Evolutionary conservation across 2,113 vertebrate species (phyloP), one percentile per base, ranked within the genome.

Genomic region (Neodontobutis hainanensis): DNA sequence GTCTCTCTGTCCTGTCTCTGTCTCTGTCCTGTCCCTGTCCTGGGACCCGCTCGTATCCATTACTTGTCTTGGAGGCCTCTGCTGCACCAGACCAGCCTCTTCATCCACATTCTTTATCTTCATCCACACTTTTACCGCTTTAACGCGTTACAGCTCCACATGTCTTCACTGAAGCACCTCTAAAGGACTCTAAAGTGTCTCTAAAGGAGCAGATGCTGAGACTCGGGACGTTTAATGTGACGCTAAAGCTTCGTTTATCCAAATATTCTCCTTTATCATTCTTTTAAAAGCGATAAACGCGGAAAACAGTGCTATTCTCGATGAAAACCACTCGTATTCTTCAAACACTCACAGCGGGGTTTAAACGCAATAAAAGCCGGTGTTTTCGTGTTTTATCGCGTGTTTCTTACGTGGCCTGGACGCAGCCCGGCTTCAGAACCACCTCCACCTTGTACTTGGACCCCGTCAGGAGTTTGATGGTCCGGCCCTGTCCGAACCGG

Each of bases 371-470:
- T 27, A 27, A 27, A 27, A 27, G 19, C 19, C 19, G 19, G 12
- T 32, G 11, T 36, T 35, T 8, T n/a, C 2, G 10, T 6, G 4
- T 32, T 46, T 46, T 1, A 27, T 0, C 6, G 14, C 1, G 9
- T 8, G 12, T 2, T 34, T 91, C 96, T 96, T 94, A 99, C 97
- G 89, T 93, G 82, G 95, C 95, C 80, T 94, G 91, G 16, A 95
- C 85, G 51, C 80, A 93, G 14, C 94, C 94, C 14, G 97, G 97
- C 82, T 95, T 97, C 9, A 97, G 34, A 56, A 92, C 91, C 87
- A 99, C 93, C 88, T 96, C 93, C 81, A 99, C 94, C 88, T 95
- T 94, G 91, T 99, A 99, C 38, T 98, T 98, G 70, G 97, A 96
- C 11, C 97, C 97, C 0, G 97, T 99, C 46, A 99, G 94, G 89